Conservation (phyloP, 2,888 invertebrate species). For the Cetonia aurata region DNA sequence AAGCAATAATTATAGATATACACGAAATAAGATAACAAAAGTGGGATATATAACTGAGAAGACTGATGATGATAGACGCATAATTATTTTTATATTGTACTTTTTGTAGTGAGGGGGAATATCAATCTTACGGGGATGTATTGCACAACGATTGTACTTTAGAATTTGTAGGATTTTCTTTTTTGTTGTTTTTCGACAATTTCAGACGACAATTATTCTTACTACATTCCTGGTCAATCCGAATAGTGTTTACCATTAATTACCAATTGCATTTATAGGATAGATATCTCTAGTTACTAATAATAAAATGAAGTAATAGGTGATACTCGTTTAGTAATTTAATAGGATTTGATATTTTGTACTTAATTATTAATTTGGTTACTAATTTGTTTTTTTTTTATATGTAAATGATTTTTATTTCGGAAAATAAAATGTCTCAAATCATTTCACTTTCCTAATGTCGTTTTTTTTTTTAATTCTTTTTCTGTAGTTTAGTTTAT, state of each 20-base stretch:
- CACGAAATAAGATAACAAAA: slow-evolving; percentile 21
- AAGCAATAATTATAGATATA: slow-evolving; percentile 31
- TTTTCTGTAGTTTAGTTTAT: too few species aligned
- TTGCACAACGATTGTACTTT: not conserved
- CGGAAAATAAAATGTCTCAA: slow-evolving; percentile 4
- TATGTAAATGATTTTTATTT: slow-evolving; percentile 12
- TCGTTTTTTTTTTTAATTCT: too few species aligned
- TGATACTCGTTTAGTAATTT: too few species aligned
- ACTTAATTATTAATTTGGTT: slow-evolving; percentile 11
- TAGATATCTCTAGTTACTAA: slow-evolving; percentile 14
- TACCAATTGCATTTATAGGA: slow-evolving; percentile 31
- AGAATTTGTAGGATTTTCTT: too few species aligned
- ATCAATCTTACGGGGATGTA: too few species aligned
- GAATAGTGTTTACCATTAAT: not conserved
- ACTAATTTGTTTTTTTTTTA: slow-evolving; percentile 26
- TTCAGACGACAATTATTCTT: not conserved
- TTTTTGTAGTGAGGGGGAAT: slow-evolving; percentile 2
- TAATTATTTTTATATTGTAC: slow-evolving; percentile 44
- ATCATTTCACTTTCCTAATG: too few species aligned
- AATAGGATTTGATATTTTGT: not conserved
- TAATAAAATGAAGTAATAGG: not conserved
- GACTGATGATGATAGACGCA: slow-evolving; percentile 47
- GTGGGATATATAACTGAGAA: slow-evolving; percentile 44
- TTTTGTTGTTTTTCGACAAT: slow-evolving; percentile 34
- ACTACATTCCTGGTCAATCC: slow-evolving; percentile 27